These are phyloP conservation scores for Bovichtus diacanthus DNA, from an alignment of 2,797 vertebrate genomes.

Conservation along the genomic window DNA sequence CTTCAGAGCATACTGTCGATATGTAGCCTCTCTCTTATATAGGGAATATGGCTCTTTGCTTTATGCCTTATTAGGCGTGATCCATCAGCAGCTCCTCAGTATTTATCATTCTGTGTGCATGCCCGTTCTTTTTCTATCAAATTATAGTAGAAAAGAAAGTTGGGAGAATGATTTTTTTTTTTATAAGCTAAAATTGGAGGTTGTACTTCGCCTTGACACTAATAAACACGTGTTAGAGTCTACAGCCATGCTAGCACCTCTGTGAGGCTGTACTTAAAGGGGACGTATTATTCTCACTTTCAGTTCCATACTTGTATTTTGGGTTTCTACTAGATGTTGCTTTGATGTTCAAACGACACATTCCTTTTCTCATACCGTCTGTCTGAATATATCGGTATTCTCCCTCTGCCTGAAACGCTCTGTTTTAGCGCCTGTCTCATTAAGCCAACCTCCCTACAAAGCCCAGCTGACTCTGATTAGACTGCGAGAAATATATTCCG, in stretches of 20 bases:
- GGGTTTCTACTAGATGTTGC: too few relatives aligned
- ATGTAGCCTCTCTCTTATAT: slow-evolving; percentile 43
- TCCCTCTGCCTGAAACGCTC: too few relatives aligned
- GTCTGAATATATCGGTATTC: too few relatives aligned
- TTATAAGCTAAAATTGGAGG: slow-evolving; percentile 5
- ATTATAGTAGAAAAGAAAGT: slow-evolving; percentile 40
- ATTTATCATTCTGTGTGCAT: slow-evolving; percentile 28
- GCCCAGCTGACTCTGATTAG: too few relatives aligned
- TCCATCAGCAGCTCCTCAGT: slow-evolving; percentile 38
- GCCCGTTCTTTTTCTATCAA: slow-evolving; percentile 18
- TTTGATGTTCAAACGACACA: too few relatives aligned
- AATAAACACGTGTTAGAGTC: neutral
- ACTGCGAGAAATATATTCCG: too few relatives aligned
- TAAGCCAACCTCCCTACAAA: too few relatives aligned
- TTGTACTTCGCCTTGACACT: slow-evolving; percentile 1
- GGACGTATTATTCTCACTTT: too few relatives aligned
- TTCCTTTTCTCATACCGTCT: too few relatives aligned
- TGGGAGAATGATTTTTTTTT: slow-evolving; percentile 39
- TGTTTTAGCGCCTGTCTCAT: too few relatives aligned
- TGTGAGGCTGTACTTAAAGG: neutral
- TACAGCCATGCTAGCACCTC: neutral
- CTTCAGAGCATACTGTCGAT: slow-evolving; percentile 57
- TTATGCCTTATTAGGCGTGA: slow-evolving; percentile 52
- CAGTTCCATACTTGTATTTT: too few relatives aligned
- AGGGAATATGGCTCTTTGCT: slow-evolving; percentile 55